These are phyloP conservation scores for Leptinotarsa lineolata DNA, from an alignment of 1,140 invertebrate species.

Conservation along the genomic window DNA sequence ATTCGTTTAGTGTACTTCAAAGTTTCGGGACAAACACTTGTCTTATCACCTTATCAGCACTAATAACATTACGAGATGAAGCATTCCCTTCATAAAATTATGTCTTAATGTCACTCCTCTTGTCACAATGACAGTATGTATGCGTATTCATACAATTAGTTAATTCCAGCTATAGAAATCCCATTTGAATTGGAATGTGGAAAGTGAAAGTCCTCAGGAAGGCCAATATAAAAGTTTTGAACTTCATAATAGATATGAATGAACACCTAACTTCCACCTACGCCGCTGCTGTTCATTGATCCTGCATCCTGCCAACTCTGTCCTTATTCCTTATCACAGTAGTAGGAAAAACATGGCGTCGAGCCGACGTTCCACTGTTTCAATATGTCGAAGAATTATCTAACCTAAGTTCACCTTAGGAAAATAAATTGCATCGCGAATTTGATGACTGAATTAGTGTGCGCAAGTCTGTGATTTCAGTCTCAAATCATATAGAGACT, in stretches of 20 bases:
- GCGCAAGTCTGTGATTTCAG: conserved; percentile 1
- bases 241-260: not conserved
- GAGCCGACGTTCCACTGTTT: conserved; percentile 30
- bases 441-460: not conserved
- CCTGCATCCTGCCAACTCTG: conserved; percentile 31
- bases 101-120: too few relatives aligned
- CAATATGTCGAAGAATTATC: conserved; percentile 19
- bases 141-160: too few relatives aligned
- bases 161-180: too few relatives aligned
- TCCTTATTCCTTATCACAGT: conserved; percentile 28
- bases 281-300: conserved; percentile 38
- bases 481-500: conserved; percentile 5
- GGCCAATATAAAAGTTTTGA: too few relatives aligned
- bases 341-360: conserved; percentile 39
- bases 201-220: too few relatives aligned
- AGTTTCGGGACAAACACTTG: too few relatives aligned
- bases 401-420: not conserved
- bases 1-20: too few relatives aligned
- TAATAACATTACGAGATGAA: too few relatives aligned
- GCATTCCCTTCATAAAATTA: too few relatives aligned
- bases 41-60: too few relatives aligned
- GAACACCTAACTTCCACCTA: not conserved
- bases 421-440: not conserved
- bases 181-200: too few relatives aligned
- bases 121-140: too few relatives aligned